A percentile compares a stretch with the other conserved stretches of the same genome.
These are phyloP conservation scores for Pteromalus puparum DNA, from an alignment of 1,140 invertebrate species.

Conservation along the genomic window DNA sequence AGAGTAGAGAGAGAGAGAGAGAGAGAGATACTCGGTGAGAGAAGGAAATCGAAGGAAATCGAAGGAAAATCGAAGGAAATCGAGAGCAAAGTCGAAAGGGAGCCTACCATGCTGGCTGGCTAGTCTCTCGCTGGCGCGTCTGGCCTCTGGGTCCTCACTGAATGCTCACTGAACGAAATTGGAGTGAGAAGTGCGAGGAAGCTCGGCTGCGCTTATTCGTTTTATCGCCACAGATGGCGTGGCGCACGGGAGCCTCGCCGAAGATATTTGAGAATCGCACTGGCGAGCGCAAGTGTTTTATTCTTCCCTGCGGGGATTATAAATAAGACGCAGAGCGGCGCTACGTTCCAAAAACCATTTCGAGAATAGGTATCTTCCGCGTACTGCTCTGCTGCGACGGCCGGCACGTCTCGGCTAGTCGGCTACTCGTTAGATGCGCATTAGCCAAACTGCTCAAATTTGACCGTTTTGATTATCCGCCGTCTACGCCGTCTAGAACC, in stretches of 20 bases:
- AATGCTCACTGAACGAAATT: constrained; percentile 81
- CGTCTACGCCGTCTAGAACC: no score
- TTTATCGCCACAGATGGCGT: constrained; percentile 86
- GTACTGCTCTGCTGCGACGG: background rate
- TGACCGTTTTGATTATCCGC: no score
- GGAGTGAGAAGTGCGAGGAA: constrained; percentile 84
- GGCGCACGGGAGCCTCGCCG: constrained; percentile 61
- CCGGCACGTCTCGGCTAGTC: no score
- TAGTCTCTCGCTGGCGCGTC: constrained; percentile 71
- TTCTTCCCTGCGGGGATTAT: constrained; percentile 54
- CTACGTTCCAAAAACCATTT: constrained; percentile 73
- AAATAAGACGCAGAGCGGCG: constrained; percentile 67
- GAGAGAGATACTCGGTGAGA: background rate
- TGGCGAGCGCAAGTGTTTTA: constrained; percentile 29
- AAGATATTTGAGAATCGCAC: constrained; percentile 65
- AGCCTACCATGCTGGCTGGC: constrained; percentile 80
- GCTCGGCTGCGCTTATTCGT: constrained; percentile 79
- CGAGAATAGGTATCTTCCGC: constrained; percentile 57
- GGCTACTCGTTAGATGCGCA: no score
- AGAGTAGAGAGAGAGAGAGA: constrained; percentile 29
- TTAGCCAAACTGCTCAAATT: no score
- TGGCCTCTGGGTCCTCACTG: no score
- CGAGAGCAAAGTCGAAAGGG: background rate
- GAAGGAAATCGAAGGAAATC: constrained; percentile 54
- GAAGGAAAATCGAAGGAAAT: background rate